Evolutionary conservation across 2,113 vertebrate genomes (phyloP).

Genomic region (Romanogobio albipinnatus): DNA sequence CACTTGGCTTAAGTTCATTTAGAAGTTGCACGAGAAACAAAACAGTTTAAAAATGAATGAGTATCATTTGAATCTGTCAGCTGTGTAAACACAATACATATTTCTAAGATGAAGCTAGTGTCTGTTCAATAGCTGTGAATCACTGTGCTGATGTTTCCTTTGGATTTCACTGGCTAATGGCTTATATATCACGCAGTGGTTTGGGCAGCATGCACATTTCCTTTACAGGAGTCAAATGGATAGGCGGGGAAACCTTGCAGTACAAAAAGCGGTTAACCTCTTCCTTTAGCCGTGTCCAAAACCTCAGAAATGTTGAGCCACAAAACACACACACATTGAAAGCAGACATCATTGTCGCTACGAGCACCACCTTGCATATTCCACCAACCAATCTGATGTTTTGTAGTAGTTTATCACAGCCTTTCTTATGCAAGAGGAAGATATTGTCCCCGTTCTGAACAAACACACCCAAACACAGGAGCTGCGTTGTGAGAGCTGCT

Average conservation of each 20-base stretch:
- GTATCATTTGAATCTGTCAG: slow-evolving; percentile 13
- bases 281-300: slow-evolving; percentile 27
- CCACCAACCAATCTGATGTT: background rate
- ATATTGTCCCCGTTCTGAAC: slow-evolving; percentile 16
- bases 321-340: slow-evolving; percentile 28
- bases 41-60: background rate
- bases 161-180: slow-evolving; percentile 12
- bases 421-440: slow-evolving; percentile 5
- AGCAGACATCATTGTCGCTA: slow-evolving; percentile 10
- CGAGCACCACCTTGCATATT: background rate
- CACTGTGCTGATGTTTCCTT: slow-evolving; percentile 5
- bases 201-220: slow-evolving; percentile 21
- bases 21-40: background rate
- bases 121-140: slow-evolving; percentile 6
- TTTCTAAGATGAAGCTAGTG: background rate
- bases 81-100: slow-evolving; percentile 24
- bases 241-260: slow-evolving; percentile 23
- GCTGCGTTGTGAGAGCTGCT: slow-evolving; percentile 10
- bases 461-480: slow-evolving; percentile 21
- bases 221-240: slow-evolving; percentile 40
- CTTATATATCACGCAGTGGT: slow-evolving; percentile 25
- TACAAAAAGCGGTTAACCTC: slow-evolving; percentile 47
- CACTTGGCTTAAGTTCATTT: slow-evolving; percentile 3
- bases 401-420: background rate
- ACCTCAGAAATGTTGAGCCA: slow-evolving; percentile 24